Conservation (phyloP, 92 coral and sea anemone species). For the Scolanthus callimorphus region DNA sequence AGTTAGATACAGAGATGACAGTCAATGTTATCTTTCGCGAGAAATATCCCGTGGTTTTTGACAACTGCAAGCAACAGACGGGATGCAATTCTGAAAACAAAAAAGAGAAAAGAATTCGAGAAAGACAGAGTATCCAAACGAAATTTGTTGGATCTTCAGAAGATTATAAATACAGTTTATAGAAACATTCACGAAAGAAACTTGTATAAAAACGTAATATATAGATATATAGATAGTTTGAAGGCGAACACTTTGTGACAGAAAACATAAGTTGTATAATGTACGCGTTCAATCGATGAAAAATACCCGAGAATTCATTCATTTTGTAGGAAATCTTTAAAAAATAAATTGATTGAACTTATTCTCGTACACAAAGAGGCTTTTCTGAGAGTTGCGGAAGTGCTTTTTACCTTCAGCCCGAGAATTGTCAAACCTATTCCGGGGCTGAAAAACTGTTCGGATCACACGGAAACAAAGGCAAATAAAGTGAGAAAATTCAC, state of each 20-base stretch:
- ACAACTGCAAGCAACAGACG: neutral
- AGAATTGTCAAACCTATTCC: neutral
- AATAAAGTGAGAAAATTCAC: neutral
- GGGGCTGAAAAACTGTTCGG: slow-evolving; percentile 2
- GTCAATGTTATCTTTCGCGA: neutral
- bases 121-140: too few species aligned
- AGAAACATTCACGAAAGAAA: too few species aligned
- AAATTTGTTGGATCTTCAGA: too few species aligned
- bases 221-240: neutral
- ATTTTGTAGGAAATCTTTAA: slow-evolving; percentile 2
- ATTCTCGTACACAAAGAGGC: neutral
- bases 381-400: neutral
- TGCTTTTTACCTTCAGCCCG: neutral
- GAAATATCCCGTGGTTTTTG: neutral
- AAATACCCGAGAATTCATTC: neutral
- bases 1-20: neutral
- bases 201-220: too few species aligned
- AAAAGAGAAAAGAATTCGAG: too few species aligned
- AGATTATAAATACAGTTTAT: too few species aligned
- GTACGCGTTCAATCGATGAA: neutral
- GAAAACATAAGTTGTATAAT: neutral
- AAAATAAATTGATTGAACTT: slow-evolving; percentile 7
- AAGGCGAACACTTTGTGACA: neutral
- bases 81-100: too few species aligned
- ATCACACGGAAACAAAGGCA: neutral